Conservation (phyloP, 92 coral and sea anemone species). For the Paramuricea clavata region DNA sequence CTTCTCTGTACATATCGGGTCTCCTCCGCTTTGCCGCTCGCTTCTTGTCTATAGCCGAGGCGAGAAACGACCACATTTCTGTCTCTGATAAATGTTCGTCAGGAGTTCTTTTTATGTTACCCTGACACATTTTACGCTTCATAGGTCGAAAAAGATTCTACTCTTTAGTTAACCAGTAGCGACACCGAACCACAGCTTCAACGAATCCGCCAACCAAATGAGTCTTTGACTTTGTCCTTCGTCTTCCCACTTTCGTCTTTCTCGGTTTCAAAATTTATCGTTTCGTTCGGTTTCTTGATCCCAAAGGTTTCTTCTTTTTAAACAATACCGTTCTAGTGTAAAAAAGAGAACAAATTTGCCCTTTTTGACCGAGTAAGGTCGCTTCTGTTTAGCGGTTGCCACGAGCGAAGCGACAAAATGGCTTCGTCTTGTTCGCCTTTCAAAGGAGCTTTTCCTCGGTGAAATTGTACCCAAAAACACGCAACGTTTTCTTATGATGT, state of each 20-base stretch:
- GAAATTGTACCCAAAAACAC: neutral
- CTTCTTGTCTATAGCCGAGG: slow-evolving; percentile 88
- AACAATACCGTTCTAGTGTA: neutral
- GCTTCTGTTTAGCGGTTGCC: neutral
- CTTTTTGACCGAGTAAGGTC: neutral
- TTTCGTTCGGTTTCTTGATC: neutral
- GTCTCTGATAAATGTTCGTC: slow-evolving; percentile 75
- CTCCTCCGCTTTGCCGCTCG: slow-evolving; percentile 81
- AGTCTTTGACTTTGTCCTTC: neutral
- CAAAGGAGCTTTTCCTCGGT: neutral
- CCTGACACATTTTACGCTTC: slow-evolving; percentile 67
- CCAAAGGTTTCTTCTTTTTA: neutral
- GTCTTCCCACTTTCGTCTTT: neutral
- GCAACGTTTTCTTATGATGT: neutral
- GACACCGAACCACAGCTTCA: neutral
- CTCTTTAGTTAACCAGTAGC: neutral
- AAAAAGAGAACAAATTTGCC: neutral
- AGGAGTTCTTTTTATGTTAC: slow-evolving; percentile 18
- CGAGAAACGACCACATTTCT: slow-evolving; percentile 93
- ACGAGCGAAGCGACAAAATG: neutral
- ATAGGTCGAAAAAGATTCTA: slow-evolving; percentile 37
- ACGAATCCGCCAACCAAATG: neutral
- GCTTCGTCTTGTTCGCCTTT: neutral
- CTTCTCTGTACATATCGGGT: slow-evolving; percentile 93
- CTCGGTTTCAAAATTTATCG: neutral